Evolutionary conservation across 2,888 invertebrate genomes (phyloP), one percentile per base, ranked within the genome.

Genomic region (Oscheius onirici): DNA sequence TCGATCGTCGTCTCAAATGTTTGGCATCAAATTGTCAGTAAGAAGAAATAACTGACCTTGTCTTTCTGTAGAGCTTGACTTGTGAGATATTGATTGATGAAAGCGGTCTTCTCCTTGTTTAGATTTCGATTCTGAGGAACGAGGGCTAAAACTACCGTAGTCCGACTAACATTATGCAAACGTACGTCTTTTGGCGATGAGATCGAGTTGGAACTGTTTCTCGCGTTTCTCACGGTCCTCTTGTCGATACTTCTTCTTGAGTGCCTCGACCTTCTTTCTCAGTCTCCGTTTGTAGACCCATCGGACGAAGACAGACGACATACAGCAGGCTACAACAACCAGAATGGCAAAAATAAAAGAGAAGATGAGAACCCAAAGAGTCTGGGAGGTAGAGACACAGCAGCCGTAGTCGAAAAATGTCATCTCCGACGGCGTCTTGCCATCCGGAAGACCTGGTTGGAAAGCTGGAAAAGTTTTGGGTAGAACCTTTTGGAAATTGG

Each of bases 271-370:
- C 20, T 49, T 63, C 49, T 63, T 63, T 17, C 63, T 46, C 49
- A 63, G 13, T 15, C 63, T 44, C 20, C 63, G 63, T 28, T 63
- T 63, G 26, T 63, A 63, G 24, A 63, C 63, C 63, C 63, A 63
- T 15, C 49, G 46, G 49, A 63, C 63, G 20, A 63, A 63, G 28
- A 63, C 20, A 34, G 63, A 44, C 8, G 63, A 26, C 49, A 63
- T 26, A 34, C 20, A 28, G 46, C 46, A 49, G 49, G 24, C 13
- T n/a, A 63, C 46, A 1, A 49, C 26, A 1, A 63, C n/a, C 17
- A 46, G 17, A 34, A 63, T 28, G 49, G 40, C n/a, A n/a, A 63
- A 24, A 13, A 49, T 26, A 20, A 63, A 63, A 11, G 63, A 24
- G n/a, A n/a, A 10, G 49, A 63, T 63, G 17, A 63, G 28, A 13